Conservation (phyloP, 2,113 vertebrate genomes). For the Dicaeum eximium region DNA sequence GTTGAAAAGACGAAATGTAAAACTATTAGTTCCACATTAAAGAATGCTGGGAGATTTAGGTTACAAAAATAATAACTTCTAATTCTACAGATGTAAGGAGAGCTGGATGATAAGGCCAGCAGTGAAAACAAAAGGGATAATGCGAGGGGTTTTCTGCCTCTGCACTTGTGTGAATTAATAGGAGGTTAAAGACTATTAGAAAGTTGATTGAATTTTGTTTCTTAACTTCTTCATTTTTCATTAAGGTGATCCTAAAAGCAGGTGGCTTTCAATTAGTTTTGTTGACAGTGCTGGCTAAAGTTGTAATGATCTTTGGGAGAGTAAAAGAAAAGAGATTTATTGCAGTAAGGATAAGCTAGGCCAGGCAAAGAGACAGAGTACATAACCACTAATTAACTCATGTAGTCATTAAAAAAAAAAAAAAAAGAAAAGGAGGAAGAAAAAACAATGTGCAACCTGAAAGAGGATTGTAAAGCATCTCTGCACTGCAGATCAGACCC, state of each 20-base stretch:
- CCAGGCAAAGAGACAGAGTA: slow-evolving; percentile 52
- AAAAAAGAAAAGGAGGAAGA: not conserved
- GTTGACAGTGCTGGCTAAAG: slow-evolving; percentile 41
- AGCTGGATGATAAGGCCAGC: not conserved
- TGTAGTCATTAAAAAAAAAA: not conserved
- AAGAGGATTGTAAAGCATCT: slow-evolving; percentile 45
- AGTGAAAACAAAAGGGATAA: not conserved
- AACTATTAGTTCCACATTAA: not conserved
- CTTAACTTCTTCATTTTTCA: slow-evolving; percentile 35
- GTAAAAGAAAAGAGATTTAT: slow-evolving; percentile 31
- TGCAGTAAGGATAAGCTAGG: slow-evolving; percentile 16
- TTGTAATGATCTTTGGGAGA: slow-evolving; percentile 59
- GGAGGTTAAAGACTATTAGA: slow-evolving; percentile 38
- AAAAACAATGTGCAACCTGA: slow-evolving; percentile 45
- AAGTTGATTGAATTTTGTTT: slow-evolving; percentile 52
- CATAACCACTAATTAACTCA: slow-evolving; percentile 62
- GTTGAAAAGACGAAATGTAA: not conserved
- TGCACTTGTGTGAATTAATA: slow-evolving; percentile 33
- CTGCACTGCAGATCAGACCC: slow-evolving; percentile 37
- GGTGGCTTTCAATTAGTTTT: slow-evolving; percentile 59
- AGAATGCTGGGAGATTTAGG: not conserved
- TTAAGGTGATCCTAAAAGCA: slow-evolving; percentile 47
- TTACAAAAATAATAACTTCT: slow-evolving; percentile 24
- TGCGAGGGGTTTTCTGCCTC: not conserved
- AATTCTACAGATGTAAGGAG: not conserved